These are phyloP conservation scores for Girardinichthys multiradiatus DNA, from an alignment of 2,113 vertebrate species.

Conservation along the genomic window DNA sequence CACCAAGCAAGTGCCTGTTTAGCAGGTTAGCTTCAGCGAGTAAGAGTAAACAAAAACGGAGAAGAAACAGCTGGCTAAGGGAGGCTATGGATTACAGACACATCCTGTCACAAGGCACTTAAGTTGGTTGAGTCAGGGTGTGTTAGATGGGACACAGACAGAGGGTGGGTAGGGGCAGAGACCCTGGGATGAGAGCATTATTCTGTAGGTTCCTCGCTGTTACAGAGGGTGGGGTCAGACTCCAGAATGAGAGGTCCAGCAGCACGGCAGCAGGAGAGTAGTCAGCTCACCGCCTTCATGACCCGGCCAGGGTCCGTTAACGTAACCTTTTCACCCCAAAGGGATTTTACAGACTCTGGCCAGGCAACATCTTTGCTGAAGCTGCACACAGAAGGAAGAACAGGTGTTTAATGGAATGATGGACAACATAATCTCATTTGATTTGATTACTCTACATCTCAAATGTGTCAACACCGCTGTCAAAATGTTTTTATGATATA, in stretches of 20 bases:
- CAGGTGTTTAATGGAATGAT: conserved; percentile 23
- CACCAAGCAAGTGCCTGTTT: neutral
- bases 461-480: too few relatives aligned
- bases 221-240: conserved; percentile 6
- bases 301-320: conserved; percentile 15
- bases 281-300: conserved; percentile 28
- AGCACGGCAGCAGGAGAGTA: conserved; percentile 15
- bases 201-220: conserved; percentile 39
- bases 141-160: neutral
- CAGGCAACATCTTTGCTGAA: conserved; percentile 53
- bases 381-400: conserved; percentile 37
- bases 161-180: conserved; percentile 3
- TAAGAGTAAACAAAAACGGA: conserved; percentile 19
- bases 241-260: conserved; percentile 39
- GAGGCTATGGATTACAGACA: conserved; percentile 29
- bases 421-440: neutral
- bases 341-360: conserved; percentile 35
- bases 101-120: conserved; percentile 72
- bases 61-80: conserved; percentile 23
- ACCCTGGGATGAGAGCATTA: conserved; percentile 1
- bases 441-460: neutral
- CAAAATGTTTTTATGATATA: too few relatives aligned
- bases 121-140: conserved; percentile 29
- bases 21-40: neutral
- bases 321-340: conserved; percentile 2